Percentiles rank a stretch among this genome's conserved stretches.
These are phyloP conservation scores for Notothenia rossii DNA, from an alignment of 2,113 vertebrate species.

Conservation along the genomic window DNA sequence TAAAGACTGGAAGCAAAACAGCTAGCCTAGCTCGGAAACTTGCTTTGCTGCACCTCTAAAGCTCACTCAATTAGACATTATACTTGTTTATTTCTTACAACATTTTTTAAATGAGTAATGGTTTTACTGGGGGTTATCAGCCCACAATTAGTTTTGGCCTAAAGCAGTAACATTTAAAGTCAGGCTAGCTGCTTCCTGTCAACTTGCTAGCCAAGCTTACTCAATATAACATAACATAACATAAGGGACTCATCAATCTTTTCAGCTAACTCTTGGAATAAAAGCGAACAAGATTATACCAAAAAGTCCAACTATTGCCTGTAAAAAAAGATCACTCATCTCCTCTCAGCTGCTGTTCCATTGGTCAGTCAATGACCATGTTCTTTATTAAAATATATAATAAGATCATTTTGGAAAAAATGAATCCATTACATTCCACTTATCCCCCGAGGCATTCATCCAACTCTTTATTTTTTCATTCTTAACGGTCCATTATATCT, in stretches of 20 bases:
- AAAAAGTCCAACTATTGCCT: neutral
- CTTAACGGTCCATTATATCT: neutral
- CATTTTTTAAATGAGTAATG: neutral
- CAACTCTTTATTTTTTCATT: slow-evolving; percentile 12
- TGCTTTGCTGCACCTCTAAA: neutral
- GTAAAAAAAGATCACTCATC: neutral
- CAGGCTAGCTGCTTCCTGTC: neutral
- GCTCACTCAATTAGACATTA: neutral
- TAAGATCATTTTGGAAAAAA: slow-evolving; percentile 27
- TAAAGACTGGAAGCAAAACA: neutral
- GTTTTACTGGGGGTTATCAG: neutral
- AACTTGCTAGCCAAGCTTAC: slow-evolving; percentile 10
- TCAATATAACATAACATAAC: neutral
- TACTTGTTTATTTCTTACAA: neutral
- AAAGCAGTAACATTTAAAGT: neutral
- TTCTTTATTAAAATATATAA: slow-evolving; percentile 14
- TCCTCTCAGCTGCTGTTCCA: neutral
- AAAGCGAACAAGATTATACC: neutral
- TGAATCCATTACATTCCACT: slow-evolving; percentile 12
- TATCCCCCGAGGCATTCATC: slow-evolving; percentile 10
- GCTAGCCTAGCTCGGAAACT: no score
- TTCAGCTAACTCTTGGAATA: neutral
- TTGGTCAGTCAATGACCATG: neutral
- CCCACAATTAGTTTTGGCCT: neutral
- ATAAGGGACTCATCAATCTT: neutral